Base-by-base conservation (phyloP, 2,888 invertebrate genomes). In the Eupithecia pulchellata region DNA sequence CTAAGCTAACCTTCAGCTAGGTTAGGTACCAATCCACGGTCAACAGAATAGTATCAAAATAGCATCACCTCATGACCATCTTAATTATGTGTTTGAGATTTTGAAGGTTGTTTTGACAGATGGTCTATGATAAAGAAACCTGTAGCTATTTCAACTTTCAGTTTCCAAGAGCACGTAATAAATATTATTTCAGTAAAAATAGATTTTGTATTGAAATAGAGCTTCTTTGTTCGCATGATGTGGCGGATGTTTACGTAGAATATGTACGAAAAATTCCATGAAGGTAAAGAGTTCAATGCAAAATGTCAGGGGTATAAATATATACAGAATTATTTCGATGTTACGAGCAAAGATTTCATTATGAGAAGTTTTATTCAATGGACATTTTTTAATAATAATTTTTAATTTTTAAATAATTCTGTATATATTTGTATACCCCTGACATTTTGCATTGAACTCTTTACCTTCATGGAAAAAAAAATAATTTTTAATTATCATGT, bases 221-320 rank as follows among this genome's bases (percentile, higher is more conserved):
- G 64, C 34, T 57, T 69, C 64, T 27, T 69, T 64, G 64, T 30
- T 42, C 17, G 60, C 9, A 52, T 11, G n/a, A n/a, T n/a, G n/a
- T n/a, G n/a, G 42, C 66, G 66, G 66, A 60, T 66, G 66, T 60
- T 66, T 66, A 66, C 60, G n/a, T n/a, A 66, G 32, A 30, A 30
- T 42, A 42, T 66, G 14, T 42, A 57, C 27, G 60, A 42, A 58
- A 66, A 42, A 42, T 60, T 60, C 60, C 60, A 30, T 39, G 25
- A 66, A 42, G 60, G 60, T 25, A 60, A 36, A 29, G 36, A 58
- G 57, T 39, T 25, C 39, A 63, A 63, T 60, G 58, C 58, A 47
- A 64, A 30, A n/a, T 57, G 27, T 9, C 64, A 52, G 11, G 25
- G 52, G 25, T 52, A 25, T 20, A 42, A 20, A 47, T 47, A 47